These are phyloP conservation scores for Pardosa pseudoannulata DNA, from an alignment of 2,888 invertebrate species.

Conservation along the genomic window DNA sequence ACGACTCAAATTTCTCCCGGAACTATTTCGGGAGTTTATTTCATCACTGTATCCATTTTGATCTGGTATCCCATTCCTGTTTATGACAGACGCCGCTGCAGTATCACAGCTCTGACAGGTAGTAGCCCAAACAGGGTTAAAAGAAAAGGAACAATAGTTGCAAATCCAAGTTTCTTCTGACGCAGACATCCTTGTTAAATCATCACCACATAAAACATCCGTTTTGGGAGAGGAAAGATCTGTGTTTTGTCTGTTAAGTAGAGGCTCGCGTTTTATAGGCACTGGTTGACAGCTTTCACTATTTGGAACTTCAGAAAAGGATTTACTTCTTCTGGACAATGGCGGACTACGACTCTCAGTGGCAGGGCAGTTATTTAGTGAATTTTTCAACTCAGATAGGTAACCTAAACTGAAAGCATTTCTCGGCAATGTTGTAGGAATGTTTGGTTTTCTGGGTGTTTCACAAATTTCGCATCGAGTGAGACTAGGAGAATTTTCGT, in stretches of 20 bases:
- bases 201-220: conserved; percentile 61
- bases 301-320: conserved; percentile 79
- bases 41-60: conserved; percentile 33
- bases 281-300: conserved; percentile 40
- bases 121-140: conserved; percentile 88
- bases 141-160: conserved; percentile 90
- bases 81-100: conserved; percentile 44
- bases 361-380: conserved; percentile 55
- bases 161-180: conserved; percentile 84
- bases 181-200: conserved; percentile 64
- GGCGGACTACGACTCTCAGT: conserved; percentile 50
- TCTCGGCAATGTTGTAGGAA: conserved; percentile 78
- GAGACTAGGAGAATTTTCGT: conserved; percentile 84
- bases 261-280: conserved; percentile 45
- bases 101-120: conserved; percentile 90
- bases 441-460: conserved; percentile 81
- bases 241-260: conserved; percentile 42
- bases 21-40: conserved; percentile 31
- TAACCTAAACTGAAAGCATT: conserved; percentile 75
- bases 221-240: conserved; percentile 66
- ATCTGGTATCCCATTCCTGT: conserved; percentile 33
- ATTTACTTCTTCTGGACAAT: conserved; percentile 74
- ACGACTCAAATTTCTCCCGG: conserved; percentile 45
- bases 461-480: conserved; percentile 87
- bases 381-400: conserved; percentile 64